Base-by-base conservation (phyloP, 2,888 invertebrate genomes). In the Dinocampus coccinellae region DNA sequence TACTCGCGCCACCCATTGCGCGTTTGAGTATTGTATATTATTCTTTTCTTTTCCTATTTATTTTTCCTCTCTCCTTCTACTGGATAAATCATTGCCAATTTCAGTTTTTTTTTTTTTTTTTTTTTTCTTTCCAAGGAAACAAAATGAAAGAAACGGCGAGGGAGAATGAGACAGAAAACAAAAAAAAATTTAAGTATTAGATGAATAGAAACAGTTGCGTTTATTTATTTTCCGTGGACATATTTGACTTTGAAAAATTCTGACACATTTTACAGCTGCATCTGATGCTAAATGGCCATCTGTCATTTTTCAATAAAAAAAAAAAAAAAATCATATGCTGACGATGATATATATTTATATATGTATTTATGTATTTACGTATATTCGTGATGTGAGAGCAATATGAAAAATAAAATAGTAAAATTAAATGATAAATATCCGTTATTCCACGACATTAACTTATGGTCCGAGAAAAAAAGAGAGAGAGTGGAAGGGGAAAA, bases 231-330 rank as follows among this genome's bases (percentile, higher is more conserved):
- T 29, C 7, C 7, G 7, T 29, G 7, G 3, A 29, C 7, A 29
- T 22, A 55, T 11, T 47, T 67, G 67, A 58, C 67, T 42, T 24
- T 55, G n/a, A 55, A n/a, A 24, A 26, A 13, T 29, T 29, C n/a
- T 55, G 24, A 55, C 66, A 67, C 58, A 20, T 55, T 36, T 39
- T 24, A 24, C 66, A 66, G 66, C 66, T 66, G 66, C 66, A 66
- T 57, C 13, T 9, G 36, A 24, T 3, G 11, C 10, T n/a, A 24
- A 16, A 39, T 1, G n/a, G n/a, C n/a, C 13, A 29, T 47, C 55
- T 29, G 26, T 55, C 24, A n/a, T n/a, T 55, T 26, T 7, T n/a
- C 16, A 42, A 39, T 62, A 11, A 4, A 47, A 47, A 47, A 47
- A 1, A 1, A 47, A 16, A 16, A 47, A 7, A 47, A 4, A 7